Evolutionary conservation across 2,113 vertebrate species (phyloP).

Genomic region (Prinia subflava): DNA sequence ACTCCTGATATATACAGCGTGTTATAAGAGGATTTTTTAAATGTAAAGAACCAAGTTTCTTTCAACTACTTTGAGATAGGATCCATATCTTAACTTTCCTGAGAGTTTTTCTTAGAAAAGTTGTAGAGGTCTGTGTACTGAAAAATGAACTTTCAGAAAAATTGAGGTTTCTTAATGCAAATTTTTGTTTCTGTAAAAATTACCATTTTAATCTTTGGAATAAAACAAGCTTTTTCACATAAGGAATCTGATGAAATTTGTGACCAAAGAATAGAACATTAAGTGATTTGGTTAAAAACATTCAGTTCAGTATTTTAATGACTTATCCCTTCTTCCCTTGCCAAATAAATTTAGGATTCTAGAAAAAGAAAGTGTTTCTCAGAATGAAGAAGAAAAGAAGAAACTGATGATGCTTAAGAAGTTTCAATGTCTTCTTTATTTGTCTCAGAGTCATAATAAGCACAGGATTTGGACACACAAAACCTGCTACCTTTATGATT

Average conservation of each 20-base stretch:
- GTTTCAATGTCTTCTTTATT: neutral
- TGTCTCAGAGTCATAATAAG: neutral
- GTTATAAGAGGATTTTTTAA: neutral
- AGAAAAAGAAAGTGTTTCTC: neutral
- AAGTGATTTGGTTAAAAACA: neutral
- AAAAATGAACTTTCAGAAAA: neutral
- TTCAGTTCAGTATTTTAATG: neutral
- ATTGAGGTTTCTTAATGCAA: neutral
- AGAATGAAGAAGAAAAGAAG: neutral
- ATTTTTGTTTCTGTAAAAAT: neutral
- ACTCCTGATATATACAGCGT: neutral
- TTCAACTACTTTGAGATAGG: neutral
- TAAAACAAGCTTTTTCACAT: fast-evolving
- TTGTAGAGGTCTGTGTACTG: neutral
- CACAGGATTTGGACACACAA: neutral
- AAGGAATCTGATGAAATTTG: neutral
- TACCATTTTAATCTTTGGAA: neutral
- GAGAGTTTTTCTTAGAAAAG: neutral
- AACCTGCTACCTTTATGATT: neutral
- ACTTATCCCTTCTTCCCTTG: neutral
- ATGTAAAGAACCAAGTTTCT: neutral
- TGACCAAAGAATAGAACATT: neutral
- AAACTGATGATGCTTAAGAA: neutral
- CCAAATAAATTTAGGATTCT: neutral
- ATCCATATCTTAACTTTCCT: neutral